Conservation (phyloP, 2,113 vertebrate species). For the Labeo rohita region DNA sequence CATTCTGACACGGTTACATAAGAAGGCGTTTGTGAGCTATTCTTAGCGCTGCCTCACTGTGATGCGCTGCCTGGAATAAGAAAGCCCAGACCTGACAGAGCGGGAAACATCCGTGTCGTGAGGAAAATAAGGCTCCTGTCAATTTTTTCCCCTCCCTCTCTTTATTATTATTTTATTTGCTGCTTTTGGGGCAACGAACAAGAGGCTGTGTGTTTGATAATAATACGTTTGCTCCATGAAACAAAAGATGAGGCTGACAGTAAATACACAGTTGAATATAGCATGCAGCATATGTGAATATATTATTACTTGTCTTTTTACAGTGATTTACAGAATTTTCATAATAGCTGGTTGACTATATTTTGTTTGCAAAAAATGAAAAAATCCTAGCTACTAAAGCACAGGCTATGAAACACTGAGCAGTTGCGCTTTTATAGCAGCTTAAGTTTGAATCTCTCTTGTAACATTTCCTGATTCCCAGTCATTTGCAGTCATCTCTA, state of each 20-base stretch:
- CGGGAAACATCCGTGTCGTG: conserved; percentile 62
- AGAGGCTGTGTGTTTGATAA: conserved; percentile 10
- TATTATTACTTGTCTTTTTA: conserved; percentile 11
- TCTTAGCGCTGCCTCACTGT: conserved; percentile 76
- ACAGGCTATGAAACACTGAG: background rate
- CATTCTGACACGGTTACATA: conserved; percentile 73
- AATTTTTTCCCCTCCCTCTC: conserved; percentile 20
- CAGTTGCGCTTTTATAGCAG: background rate
- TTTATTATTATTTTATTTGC: conserved; percentile 25
- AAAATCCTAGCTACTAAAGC: background rate
- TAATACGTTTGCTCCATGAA: conserved; percentile 7
- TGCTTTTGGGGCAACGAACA: conserved; percentile 8
- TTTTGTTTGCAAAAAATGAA: background rate
- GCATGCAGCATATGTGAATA: conserved; percentile 16
- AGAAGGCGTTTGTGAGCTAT: conserved; percentile 77
- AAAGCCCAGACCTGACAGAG: conserved; percentile 70
- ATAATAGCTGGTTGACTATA: background rate
- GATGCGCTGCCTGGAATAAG: conserved; percentile 71
- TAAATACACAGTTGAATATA: conserved; percentile 27
- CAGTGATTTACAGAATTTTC: conserved; percentile 15
- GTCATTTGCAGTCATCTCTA: background rate
- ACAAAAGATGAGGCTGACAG: conserved; percentile 13
- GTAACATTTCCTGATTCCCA: background rate
- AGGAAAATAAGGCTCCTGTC: conserved; percentile 53
- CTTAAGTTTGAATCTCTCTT: background rate